These are phyloP conservation scores for Pedionomus torquatus DNA, from an alignment of 2,113 vertebrate species.

Conservation along the genomic window DNA sequence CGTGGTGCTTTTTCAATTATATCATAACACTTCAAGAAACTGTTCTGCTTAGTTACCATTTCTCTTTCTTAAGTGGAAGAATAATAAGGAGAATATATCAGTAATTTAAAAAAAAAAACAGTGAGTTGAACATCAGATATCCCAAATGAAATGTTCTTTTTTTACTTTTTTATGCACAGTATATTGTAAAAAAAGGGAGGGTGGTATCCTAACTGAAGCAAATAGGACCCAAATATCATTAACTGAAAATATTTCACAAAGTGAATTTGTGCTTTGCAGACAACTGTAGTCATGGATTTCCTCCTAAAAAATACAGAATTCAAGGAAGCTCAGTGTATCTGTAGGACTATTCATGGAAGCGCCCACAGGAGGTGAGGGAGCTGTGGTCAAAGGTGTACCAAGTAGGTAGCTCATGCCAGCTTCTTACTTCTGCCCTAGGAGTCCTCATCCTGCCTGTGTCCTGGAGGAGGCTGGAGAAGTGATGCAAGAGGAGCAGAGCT, in stretches of 20 bases:
- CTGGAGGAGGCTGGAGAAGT: background rate
- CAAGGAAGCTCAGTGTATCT: background rate
- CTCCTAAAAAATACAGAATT: background rate
- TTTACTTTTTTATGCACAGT: background rate
- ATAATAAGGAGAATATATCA: background rate
- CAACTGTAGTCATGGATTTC: background rate
- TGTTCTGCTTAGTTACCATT: background rate
- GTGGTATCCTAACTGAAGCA: background rate
- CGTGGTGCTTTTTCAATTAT: background rate
- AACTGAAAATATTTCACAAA: background rate
- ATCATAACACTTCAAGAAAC: background rate
- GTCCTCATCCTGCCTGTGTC: background rate
- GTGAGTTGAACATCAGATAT: background rate
- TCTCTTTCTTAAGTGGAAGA: background rate
- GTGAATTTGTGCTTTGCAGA: background rate
- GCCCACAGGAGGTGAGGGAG: background rate
- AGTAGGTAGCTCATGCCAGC: background rate
- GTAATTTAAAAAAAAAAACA: background rate
- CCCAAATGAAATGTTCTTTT: background rate
- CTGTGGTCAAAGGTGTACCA: background rate
- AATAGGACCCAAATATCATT: background rate
- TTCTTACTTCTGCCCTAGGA: background rate
- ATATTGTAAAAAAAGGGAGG: background rate
- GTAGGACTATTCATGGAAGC: background rate
- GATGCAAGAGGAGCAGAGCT: background rate